Conservation (phyloP, 1,140 invertebrate genomes). For the Diorhabda sublineata region DNA sequence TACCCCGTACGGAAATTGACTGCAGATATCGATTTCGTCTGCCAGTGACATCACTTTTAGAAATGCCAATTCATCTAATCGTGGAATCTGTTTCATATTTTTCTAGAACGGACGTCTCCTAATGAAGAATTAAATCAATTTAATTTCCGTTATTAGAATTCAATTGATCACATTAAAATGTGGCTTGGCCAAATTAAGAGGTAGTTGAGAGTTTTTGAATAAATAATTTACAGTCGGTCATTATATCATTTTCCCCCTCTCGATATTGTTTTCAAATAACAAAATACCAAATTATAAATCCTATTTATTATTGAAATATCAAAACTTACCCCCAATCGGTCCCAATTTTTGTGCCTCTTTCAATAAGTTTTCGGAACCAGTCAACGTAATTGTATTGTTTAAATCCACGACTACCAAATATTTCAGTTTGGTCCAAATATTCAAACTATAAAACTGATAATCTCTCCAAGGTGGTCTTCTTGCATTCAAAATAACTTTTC, state of each 20-base stretch:
- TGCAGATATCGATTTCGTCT: neutral
- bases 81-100: too few species aligned
- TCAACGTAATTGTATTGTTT: constrained; percentile 57
- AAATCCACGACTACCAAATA: constrained; percentile 68
- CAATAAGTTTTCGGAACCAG: constrained; percentile 68
- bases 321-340: constrained; percentile 68
- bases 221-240: too few species aligned
- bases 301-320: too few species aligned
- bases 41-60: neutral
- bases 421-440: constrained; percentile 61
- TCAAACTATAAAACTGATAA: constrained; percentile 79
- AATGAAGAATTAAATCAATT: too few species aligned
- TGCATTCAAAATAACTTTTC: constrained; percentile 76
- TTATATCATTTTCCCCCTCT: too few species aligned
- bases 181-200: too few species aligned
- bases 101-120: too few species aligned
- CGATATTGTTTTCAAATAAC: too few species aligned
- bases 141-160: too few species aligned
- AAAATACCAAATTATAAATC: too few species aligned
- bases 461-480: constrained; percentile 79
- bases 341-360: constrained; percentile 63
- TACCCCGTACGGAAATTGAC: neutral
- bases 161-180: too few species aligned
- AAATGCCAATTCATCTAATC: neutral
- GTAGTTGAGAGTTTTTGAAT: too few species aligned